Evolutionary conservation across 1,140 invertebrate species (phyloP).

Genomic region (Mactra quadrangularis): DNA sequence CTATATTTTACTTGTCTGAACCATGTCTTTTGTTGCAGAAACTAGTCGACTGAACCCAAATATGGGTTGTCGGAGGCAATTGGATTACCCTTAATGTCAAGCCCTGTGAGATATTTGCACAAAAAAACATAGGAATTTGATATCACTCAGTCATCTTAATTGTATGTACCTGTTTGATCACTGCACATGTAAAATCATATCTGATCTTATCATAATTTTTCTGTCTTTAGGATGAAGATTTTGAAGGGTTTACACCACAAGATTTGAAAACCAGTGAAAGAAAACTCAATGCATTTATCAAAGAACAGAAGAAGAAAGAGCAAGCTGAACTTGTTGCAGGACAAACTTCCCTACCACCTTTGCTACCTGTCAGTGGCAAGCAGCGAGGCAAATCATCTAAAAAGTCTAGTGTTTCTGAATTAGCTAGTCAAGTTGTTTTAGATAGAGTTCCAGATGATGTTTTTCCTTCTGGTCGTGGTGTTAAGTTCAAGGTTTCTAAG

Average conservation of each 20-base stretch:
- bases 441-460: too few species aligned
- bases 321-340: background rate
- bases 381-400: conserved; percentile 8
- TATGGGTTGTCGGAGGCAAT: too few species aligned
- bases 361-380: conserved; percentile 24
- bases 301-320: conserved; percentile 48
- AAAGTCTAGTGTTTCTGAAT: background rate
- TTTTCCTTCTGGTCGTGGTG: background rate
- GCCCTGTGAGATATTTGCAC: too few species aligned
- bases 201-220: conserved; percentile 56
- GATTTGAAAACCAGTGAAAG: conserved; percentile 74
- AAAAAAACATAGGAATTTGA: too few species aligned
- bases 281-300: conserved; percentile 60
- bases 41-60: too few species aligned
- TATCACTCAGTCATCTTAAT: too few species aligned
- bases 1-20: too few species aligned
- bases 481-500: conserved; percentile 42
- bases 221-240: conserved; percentile 82
- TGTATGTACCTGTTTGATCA: too few species aligned
- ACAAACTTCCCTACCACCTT: background rate
- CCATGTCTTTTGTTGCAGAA: too few species aligned
- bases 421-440: too few species aligned
- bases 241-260: conserved; percentile 80
- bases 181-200: too few species aligned
- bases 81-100: too few species aligned